Evolutionary conservation across 1,140 invertebrate genomes (phyloP).

Genomic region (Cherax destructor): DNA sequence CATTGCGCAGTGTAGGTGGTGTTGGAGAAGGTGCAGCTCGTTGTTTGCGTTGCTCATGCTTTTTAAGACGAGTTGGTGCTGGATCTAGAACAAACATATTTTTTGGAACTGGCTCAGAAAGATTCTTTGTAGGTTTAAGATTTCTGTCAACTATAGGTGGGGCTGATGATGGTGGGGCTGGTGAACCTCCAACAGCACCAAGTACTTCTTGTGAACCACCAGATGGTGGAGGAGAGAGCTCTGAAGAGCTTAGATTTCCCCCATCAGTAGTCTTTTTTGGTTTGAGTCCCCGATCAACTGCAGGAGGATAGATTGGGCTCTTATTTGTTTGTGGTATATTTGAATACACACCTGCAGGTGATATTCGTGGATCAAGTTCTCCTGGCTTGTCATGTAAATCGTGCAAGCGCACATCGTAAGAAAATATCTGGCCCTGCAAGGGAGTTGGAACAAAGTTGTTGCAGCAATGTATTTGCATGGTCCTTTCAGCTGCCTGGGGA

Average conservation of each 20-base stretch:
- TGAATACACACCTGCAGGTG: conserved; percentile 74
- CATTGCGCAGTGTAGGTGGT: conserved; percentile 71
- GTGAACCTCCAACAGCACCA: conserved; percentile 60
- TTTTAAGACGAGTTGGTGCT: conserved; percentile 44
- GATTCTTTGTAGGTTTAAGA: conserved; percentile 76
- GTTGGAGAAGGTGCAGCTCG: conserved; percentile 75
- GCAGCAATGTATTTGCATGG: conserved; percentile 80
- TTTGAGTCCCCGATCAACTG: conserved; percentile 74
- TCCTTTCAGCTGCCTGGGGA: conserved; percentile 51
- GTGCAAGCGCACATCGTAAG: conserved; percentile 70
- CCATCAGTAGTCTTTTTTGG: conserved; percentile 70
- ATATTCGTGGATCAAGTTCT: conserved; percentile 68
- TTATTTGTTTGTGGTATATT: conserved; percentile 75
- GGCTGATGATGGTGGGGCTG: conserved; percentile 73
- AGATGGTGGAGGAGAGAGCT: conserved; percentile 75
- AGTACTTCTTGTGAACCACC: conserved; percentile 70
- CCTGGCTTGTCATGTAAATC: conserved; percentile 53
- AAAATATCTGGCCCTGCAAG: conserved; percentile 75
- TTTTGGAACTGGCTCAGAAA: conserved; percentile 46
- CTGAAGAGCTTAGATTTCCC: conserved; percentile 70
- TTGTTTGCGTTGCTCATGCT: conserved; percentile 65
- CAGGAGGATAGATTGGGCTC: conserved; percentile 78
- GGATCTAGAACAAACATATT: conserved; percentile 65
- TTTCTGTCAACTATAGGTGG: conserved; percentile 79
- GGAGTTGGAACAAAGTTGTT: conserved; percentile 82